phyloP scores from a whole-genome alignment of 35 echinoderm and acorn worm genomes.

The Amphiura filiformis region DNA sequence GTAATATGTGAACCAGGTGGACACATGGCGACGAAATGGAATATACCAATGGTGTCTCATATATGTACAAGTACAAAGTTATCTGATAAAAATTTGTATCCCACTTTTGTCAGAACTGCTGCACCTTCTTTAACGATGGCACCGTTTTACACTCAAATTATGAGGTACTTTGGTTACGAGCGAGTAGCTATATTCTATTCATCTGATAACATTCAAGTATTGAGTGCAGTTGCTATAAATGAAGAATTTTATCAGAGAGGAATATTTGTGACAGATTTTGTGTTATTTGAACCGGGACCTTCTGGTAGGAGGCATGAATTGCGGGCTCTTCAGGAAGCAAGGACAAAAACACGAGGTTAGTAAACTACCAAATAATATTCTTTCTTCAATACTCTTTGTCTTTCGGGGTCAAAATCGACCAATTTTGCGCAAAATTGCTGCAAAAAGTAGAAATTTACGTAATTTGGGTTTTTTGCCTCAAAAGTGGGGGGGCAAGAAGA shows the following conservation, averaged over 20 bases:
- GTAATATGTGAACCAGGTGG: constrained; percentile 72
- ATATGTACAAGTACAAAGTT: constrained; percentile 43
- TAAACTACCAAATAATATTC: no score
- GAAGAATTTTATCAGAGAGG: not conserved
- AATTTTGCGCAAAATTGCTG: no score
- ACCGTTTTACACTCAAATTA: constrained; percentile 14
- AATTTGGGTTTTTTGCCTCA: no score
- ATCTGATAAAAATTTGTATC: constrained; percentile 57
- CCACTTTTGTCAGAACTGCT: constrained; percentile 36
- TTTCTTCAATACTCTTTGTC: no score
- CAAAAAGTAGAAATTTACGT: no score
- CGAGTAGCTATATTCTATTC: constrained; percentile 26
- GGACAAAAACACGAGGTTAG: not conserved
- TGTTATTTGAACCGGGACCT: not conserved
- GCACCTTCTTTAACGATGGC: not conserved
- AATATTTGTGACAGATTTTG: not conserved
- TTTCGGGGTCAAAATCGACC: no score
- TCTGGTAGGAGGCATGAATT: not conserved
- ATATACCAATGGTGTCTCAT: constrained; percentile 64
- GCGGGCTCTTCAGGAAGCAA: not conserved
- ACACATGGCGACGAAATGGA: constrained; percentile 58
- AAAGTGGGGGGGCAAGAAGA: no score
- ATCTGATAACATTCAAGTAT: not conserved
- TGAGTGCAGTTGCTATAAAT: not conserved
- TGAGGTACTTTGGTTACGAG: constrained; percentile 27